Base-by-base conservation (phyloP, 2,888 invertebrate species). In the Callinectes sapidus region DNA sequence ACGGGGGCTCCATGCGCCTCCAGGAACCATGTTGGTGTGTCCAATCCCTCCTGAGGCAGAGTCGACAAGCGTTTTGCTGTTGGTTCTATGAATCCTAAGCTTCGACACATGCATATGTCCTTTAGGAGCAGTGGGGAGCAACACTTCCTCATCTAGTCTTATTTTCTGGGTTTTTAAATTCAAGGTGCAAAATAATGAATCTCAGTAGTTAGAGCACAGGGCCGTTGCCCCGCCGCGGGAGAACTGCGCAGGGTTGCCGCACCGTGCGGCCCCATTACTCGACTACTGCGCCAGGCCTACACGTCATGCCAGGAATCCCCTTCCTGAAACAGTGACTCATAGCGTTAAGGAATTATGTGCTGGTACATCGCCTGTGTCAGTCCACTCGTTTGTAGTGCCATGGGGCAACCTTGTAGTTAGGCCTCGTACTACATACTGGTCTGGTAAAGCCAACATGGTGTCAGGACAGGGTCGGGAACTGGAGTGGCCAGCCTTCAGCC, bases 151-250 rank as follows among this genome's bases (percentile, higher is more conserved):
- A 81, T 81, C 81, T 81, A 81, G 81, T 81, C 81, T 81, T 35
- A 81, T 81, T 2, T 35, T 81, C n/a, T 35, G 81, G 32, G 35
- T 81, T 81, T 71, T 81, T 35, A n/a, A 81, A 81, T 88, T 61
- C 88, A 88, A 54, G 88, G 88, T 88, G 88, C 88, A 88, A 88
- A 88, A 1, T 61, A 16, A 55, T 55, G 88, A 88, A 88, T 88
- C 88, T 88, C 88, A 88, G 32, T 61, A 28, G 61, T 88, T 18
- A 42, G 87, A 87, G 42, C 81, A 81, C 35, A n/a, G 13, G 8
- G 87, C 87, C 87, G n/a, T 87, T 5, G 87, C n/a, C 48, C 54
- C 1, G n/a, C 87, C 35, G 23, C 14, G 42, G 87, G n/a, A 48
- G 87, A n/a, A 16, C n/a, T 23, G 87, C 13, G 54, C 13, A 18